Evolutionary conservation across 2,797 vertebrate genomes (phyloP), one percentile per base, ranked within the genome.

Genomic region (Falco naumanni): DNA sequence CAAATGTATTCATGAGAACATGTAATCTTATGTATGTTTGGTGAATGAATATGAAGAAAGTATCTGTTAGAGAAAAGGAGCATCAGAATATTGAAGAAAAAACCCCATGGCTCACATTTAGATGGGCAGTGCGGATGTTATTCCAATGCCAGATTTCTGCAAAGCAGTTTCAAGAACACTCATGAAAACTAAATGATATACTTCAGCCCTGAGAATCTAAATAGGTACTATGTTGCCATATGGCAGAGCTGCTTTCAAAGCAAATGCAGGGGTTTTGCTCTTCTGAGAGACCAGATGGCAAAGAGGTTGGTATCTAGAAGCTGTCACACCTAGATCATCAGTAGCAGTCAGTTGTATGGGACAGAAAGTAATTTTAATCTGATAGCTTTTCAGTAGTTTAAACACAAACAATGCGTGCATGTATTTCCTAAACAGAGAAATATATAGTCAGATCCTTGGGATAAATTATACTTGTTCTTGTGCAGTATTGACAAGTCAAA

Each of bases 1-100:
- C 79, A 95, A 82, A 91, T 80, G 89, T 24, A 89, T 89, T 95
- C 18, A 90, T 88, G 81, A 83, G 85, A 91, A 92, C 65, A 60
- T 74, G 68, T 83, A 72, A 87, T 89, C 70, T 89, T 87, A 70
- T 24, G 31, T 79, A 63, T 69, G 37, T 87, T 80, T 92, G 33
- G 26, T 12, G 17, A 84, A 91, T 83, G 43, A 90, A 77, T 87
- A 69, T 87, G 61, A 83, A 90, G 56, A 84, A 76, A 34, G 6
- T 76, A 72, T 76, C 78, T 2, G 2, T 66, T 83, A 69, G 34
- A 84, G 28, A 71, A 72, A 43, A 82, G 47, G n/a, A 93, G 4
- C n/a, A 43, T 84, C 77, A 63, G 61, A 87, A 79, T 85, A 75
- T 41, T 84, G 22, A 29, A 84, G 26, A 84, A 70, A 83, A 84